Percentiles rank a stretch among this genome's conserved stretches.
These are phyloP conservation scores for Halisarca cf. caerulea DNA, from an alignment of 37 sponge, comb jelly and placozoan genomes.

Conservation along the genomic window DNA sequence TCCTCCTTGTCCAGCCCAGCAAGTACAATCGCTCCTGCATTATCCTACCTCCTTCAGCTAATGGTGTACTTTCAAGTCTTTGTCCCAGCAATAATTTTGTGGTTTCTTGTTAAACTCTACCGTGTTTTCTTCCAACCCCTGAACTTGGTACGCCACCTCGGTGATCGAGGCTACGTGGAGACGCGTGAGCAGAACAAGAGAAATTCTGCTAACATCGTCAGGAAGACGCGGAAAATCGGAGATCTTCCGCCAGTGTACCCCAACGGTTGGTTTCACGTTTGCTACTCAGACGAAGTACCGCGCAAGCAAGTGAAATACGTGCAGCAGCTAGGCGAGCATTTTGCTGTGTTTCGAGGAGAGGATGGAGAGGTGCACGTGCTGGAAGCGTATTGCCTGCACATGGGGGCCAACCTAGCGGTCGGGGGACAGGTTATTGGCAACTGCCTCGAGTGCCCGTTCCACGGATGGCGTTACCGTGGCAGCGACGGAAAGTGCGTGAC, in stretches of 20 bases:
- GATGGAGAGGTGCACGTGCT: slow-evolving; percentile 41
- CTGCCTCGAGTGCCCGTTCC: slow-evolving; percentile 74
- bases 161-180: slow-evolving; percentile 35
- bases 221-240: slow-evolving; percentile 21
- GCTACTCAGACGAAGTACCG: slow-evolving; percentile 31
- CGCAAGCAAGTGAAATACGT: slow-evolving; percentile 24
- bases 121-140: background rate
- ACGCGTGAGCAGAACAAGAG: slow-evolving; percentile 15
- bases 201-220: slow-evolving; percentile 14
- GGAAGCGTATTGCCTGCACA: slow-evolving; percentile 75
- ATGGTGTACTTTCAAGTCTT: background rate
- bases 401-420: slow-evolving; percentile 67
- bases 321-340: slow-evolving; percentile 43
- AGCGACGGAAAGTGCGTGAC: slow-evolving; percentile 53
- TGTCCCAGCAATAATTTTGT: background rate
- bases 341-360: slow-evolving; percentile 73
- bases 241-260: slow-evolving; percentile 58
- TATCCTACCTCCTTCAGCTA: background rate
- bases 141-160: slow-evolving; percentile 13
- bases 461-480: slow-evolving; percentile 64
- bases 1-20: background rate
- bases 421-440: slow-evolving; percentile 61
- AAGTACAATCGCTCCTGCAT: background rate
- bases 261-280: slow-evolving; percentile 67
- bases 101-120: background rate